A percentile compares a stretch with the other conserved stretches of the same genome.
Conservation (phyloP, 2,888 invertebrate genomes). For the Fissipunctia ypsillon region DNA sequence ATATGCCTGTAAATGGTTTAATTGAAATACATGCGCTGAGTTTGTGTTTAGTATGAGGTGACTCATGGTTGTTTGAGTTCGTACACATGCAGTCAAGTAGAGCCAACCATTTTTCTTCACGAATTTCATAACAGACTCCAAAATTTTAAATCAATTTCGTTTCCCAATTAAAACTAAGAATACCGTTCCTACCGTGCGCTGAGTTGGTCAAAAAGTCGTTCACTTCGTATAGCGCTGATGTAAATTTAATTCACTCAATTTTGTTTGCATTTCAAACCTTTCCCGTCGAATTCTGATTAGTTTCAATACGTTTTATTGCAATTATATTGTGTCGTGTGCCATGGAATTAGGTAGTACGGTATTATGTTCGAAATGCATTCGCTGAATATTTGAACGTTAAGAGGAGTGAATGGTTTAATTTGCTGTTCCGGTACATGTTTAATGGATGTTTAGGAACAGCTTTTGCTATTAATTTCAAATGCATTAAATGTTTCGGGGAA, state of each 20-base stretch:
- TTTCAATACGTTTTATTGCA: slow-evolving; percentile 59
- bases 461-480: slow-evolving; percentile 9
- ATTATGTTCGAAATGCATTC: slow-evolving; percentile 25
- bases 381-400: slow-evolving; percentile 17
- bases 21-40: no score
- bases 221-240: slow-evolving; percentile 16
- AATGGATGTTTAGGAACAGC: slow-evolving; percentile 10
- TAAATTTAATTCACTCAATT: slow-evolving; percentile 55
- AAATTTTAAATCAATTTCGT: slow-evolving; percentile 32
- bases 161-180: slow-evolving; percentile 45
- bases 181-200: background rate
- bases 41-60: no score
- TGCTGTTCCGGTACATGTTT: slow-evolving; percentile 4
- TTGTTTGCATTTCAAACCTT: slow-evolving; percentile 42
- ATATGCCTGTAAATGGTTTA: no score
- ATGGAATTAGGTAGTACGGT: slow-evolving; percentile 24
- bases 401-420: slow-evolving; percentile 37
- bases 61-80: background rate
- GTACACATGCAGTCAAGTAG: background rate
- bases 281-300: slow-evolving; percentile 44
- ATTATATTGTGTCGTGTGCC: slow-evolving; percentile 47
- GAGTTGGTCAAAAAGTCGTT: slow-evolving; percentile 47
- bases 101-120: background rate
- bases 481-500: background rate
- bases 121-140: slow-evolving; percentile 2